Base-by-base conservation (phyloP, 1,140 invertebrate genomes). In the Lepidurus apus region DNA sequence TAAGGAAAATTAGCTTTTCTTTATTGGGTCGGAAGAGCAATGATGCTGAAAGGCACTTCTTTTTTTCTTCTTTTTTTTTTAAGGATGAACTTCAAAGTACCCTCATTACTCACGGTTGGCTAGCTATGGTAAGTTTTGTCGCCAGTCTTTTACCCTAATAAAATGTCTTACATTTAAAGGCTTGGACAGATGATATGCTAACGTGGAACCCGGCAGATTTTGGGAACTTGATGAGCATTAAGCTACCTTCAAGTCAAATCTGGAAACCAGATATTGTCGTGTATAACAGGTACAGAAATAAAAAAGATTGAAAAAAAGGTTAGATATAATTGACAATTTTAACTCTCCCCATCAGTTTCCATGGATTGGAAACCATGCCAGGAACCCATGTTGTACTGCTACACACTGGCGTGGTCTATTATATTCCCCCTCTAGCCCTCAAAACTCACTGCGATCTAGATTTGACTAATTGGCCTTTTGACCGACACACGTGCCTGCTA, bases 401-500 rank as follows among this genome's bases (percentile, higher is more conserved):
- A 11, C 21, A 79, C 43, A 74, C 75, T 79, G 78, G 78, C 53
- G 74, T 45, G 13, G 73, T 79, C 11, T 76, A 77, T 43, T 75
- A 79, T 24, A 43, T 79, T n/a, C 78, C 53, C 11, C 53, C 53
- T 73, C n/a, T 79, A 43, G 42, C 78, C 21, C 45, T 79, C 42
- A 74, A 42, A 13, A 79, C 78, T 26, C 78, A 79, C 1, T 79
- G 78, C 24, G 78, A 79, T 42, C n/a, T 79, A 45, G 78, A 79
- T 45, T 24, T 79, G 21, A 79, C 78, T 45, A 42, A 76, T 44
- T 79, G 78, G 78, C 78, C 78, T 75, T 79, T 79, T 26, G 78
- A 79, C 45, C 42, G 43, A 21, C 78, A 79, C 17, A 78, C 73
- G 8, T 79, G 78, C 73, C n/a, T 24, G 21, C 53, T 79, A 11